Evolutionary conservation across 1,140 invertebrate genomes (phyloP).

Genomic region (Listronotus bonariensis): DNA sequence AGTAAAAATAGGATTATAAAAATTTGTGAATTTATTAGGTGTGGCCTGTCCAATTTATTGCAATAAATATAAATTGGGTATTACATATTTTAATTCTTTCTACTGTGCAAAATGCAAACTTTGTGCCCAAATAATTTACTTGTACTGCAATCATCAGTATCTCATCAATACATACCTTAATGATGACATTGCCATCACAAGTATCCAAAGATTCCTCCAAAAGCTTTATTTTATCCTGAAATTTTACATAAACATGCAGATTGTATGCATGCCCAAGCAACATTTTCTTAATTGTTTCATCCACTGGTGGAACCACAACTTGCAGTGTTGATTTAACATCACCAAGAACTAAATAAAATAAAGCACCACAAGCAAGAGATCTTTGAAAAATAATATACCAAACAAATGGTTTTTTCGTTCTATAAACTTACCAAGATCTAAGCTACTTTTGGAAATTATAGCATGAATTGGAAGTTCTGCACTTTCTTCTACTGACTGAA

Average conservation of each 20-base stretch:
- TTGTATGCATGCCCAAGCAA: constrained; percentile 38
- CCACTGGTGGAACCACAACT: constrained; percentile 30
- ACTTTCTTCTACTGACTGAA: constrained; percentile 34
- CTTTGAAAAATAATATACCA: no score
- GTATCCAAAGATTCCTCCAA: constrained; percentile 45
- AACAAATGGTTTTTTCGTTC: no score
- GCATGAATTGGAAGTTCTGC: constrained; percentile 43
- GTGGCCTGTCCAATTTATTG: no score
- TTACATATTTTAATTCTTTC: background rate
- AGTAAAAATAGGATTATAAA: no score
- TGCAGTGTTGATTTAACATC: constrained; percentile 37
- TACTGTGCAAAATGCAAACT: no score
- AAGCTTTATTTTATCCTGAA: constrained; percentile 45
- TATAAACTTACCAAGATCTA: constrained; percentile 43
- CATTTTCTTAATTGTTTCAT: constrained; percentile 48
- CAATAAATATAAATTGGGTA: no score
- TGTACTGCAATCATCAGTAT: no score
- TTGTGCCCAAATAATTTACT: no score
- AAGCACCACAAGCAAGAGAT: no score
- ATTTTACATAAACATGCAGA: constrained; percentile 40
- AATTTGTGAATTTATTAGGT: no score
- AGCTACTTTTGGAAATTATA: constrained; percentile 45
- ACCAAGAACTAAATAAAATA: constrained; percentile 41
- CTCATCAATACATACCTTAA: constrained; percentile 26
- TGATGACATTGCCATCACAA: constrained; percentile 48